Conservation (phyloP, 2,113 vertebrate genomes). For the Carassius auratus region DNA sequence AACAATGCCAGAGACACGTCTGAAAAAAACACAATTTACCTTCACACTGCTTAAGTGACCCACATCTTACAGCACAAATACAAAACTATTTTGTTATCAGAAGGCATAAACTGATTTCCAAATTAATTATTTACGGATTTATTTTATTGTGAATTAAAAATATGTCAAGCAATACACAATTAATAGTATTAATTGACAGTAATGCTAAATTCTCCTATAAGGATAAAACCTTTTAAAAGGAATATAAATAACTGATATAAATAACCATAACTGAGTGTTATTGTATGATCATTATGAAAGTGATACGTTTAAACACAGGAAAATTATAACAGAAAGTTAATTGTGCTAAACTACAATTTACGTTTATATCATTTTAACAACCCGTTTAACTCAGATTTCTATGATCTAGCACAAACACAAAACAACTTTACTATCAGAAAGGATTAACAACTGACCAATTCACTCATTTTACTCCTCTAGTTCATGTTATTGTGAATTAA, state of each 20-base stretch:
- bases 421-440: not conserved
- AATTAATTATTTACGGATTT: not conserved
- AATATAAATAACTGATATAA: no score
- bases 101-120: not conserved
- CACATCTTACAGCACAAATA: no score
- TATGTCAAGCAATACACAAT: no score
- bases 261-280: no score
- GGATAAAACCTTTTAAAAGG: no score
- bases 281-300: no score
- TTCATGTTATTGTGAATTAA: not conserved
- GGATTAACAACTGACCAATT: not conserved
- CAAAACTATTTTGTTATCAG: not conserved
- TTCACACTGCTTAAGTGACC: not conserved
- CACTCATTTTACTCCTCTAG: not conserved
- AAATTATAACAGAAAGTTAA: no score
- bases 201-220: no score
- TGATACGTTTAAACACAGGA: not conserved
- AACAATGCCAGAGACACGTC: not conserved
- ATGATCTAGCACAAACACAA: not conserved
- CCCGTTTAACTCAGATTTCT: not conserved
- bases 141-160: not conserved
- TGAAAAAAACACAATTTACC: not conserved
- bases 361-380: no score
- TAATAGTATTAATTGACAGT: no score
- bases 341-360: no score